Conservation (phyloP, 2,888 invertebrate species). For the Anoncus sp. region DNA sequence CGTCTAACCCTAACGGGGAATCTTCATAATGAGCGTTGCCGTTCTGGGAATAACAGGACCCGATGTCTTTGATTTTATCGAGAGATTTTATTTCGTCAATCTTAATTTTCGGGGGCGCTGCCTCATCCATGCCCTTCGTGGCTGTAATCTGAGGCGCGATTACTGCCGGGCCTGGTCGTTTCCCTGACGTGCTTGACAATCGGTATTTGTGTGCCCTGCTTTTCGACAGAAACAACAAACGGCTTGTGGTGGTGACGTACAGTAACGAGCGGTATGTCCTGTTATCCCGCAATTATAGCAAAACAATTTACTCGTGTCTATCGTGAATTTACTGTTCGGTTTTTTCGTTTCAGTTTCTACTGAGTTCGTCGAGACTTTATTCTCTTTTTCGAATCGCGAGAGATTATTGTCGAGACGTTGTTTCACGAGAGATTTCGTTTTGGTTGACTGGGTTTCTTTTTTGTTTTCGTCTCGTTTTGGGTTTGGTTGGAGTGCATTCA, state of each 20-base stretch:
- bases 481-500: too few species aligned
- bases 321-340: not conserved
- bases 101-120: not conserved
- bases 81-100: not conserved
- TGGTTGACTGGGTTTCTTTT: too few species aligned
- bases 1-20: too few species aligned
- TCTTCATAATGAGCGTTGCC: too few species aligned
- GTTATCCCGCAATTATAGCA: constrained; percentile 40
- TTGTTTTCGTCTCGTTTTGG: too few species aligned
- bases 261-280: constrained; percentile 41
- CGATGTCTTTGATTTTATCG: not conserved
- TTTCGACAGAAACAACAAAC: constrained; percentile 30
- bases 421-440: too few species aligned
- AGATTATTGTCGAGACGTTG: too few species aligned
- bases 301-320: constrained; percentile 21
- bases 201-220: too few species aligned
- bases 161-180: constrained; percentile 42
- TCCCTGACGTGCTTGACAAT: constrained; percentile 34
- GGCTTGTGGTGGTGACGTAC: constrained; percentile 19
- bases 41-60: too few species aligned
- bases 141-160: constrained; percentile 32
- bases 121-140: constrained; percentile 24
- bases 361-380: too few species aligned
- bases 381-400: too few species aligned
- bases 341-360: too few species aligned